Percentiles rank a stretch among this genome's conserved stretches.
Conservation (phyloP, 1,140 invertebrate species). For the Drosophila subpulchrella region DNA sequence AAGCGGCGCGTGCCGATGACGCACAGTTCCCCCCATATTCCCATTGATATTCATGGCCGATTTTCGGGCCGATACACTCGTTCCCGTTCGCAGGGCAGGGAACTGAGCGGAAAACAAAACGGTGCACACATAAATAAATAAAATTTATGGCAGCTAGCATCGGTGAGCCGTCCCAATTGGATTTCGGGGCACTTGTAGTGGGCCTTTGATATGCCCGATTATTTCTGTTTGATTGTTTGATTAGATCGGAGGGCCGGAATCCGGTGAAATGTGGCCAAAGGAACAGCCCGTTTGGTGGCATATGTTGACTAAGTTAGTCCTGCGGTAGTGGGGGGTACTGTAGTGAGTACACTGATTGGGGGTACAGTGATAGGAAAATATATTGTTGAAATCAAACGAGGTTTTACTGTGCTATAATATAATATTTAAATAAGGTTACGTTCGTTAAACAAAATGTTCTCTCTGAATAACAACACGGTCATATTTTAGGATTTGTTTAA, state of each 20-base stretch:
- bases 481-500: no score
- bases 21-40: conserved; percentile 54
- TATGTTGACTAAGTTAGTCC: conserved; percentile 21
- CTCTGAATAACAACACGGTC: no score
- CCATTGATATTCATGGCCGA: conserved; percentile 80
- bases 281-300: conserved; percentile 33
- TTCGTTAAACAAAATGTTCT: no score
- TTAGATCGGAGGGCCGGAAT: conserved; percentile 23
- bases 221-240: conserved; percentile 53
- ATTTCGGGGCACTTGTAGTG: conserved; percentile 51
- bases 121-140: conserved; percentile 76
- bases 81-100: neutral
- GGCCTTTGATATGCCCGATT: conserved; percentile 55
- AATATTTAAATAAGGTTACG: no score
- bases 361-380: neutral
- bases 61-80: conserved; percentile 54
- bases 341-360: conserved; percentile 3
- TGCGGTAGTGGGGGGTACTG: neutral
- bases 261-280: conserved; percentile 25
- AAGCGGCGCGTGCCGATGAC: conserved; percentile 66
- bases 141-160: conserved; percentile 74
- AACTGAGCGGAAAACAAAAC: conserved; percentile 56
- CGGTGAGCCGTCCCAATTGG: conserved; percentile 64
- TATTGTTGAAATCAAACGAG: neutral
- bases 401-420: no score